Evolutionary conservation across 2,113 vertebrate genomes (phyloP), one percentile per base, ranked within the genome.

Genomic region (Bostrychus sinensis): DNA sequence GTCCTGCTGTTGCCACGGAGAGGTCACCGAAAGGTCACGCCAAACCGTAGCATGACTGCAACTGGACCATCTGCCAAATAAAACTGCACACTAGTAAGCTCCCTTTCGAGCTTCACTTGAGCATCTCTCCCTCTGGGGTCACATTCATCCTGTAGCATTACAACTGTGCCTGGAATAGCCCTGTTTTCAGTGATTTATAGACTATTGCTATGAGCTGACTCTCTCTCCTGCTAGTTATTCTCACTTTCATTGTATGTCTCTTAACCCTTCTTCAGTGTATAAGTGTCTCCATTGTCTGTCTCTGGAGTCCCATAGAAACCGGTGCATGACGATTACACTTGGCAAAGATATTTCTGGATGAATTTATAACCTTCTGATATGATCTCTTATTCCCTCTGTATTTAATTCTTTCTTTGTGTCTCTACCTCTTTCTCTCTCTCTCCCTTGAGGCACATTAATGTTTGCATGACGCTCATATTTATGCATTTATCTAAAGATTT

Each of bases 321-420:
- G 50, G 72, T 62, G 75, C 64, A 46, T 77, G 80, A 83, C 75
- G 56, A 64, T 38, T 64, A 13, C 42, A 55, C 61, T 79, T 80
- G 82, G 79, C 71, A 56, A 41, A 39, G 43, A 66, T 80, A 36
- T 45, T 36, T 71, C 67, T 68, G 38, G 56, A 37, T 71, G 45
- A 71, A 85, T 85, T 82, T 83, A 80, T 51, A 62, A 51, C 68
- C 48, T 0, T 5, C 62, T 46, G 56, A 76, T 72, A 55, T 34
- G 25, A 80, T 72, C 65, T 72, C 61, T 51, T 61, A 56, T 79
- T 76, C 66, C 26, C 56, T 43, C 28, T 0, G 30, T 17, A 2
- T 43, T 55, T 43, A 3, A 32, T 10, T 4, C 19, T 53, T 25
- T 57, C 45, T 69, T 55, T 53, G 42, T 72, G 56, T 62, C 37